These are phyloP conservation scores for Nesospiza acunhae DNA, from an alignment of 2,113 vertebrate species.

Conservation along the genomic window DNA sequence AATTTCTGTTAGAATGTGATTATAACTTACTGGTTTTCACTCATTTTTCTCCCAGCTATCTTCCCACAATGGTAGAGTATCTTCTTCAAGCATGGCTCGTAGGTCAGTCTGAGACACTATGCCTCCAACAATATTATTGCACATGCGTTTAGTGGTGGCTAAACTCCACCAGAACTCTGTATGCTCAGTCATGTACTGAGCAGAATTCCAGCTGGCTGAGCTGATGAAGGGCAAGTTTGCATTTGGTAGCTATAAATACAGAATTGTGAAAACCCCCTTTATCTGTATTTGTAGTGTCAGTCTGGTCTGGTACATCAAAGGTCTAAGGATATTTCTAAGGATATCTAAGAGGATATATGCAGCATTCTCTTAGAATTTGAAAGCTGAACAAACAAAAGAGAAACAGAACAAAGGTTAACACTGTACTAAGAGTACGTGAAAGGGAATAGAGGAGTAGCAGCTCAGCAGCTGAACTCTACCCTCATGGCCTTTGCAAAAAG, in stretches of 20 bases:
- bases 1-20: not conserved
- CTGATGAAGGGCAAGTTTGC: conserved; percentile 15
- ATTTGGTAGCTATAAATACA: not conserved
- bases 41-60: not conserved
- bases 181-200: not conserved
- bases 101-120: not conserved
- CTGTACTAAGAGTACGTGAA: not conserved
- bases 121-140: not conserved
- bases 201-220: not conserved
- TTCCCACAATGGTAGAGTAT: not conserved
- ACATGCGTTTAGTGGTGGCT: not conserved
- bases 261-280: not conserved
- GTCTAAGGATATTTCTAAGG: not conserved
- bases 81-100: not conserved
- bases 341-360: not conserved
- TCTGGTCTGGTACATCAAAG: not conserved
- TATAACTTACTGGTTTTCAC: not conserved
- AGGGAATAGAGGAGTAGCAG: not conserved
- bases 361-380: not conserved
- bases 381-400: not conserved
- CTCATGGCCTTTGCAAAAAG: not conserved
- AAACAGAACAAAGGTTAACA: not conserved
- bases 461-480: not conserved
- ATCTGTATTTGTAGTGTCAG: not conserved
- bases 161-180: not conserved